These are phyloP conservation scores for Xenopus borealis DNA, from an alignment of 2,113 vertebrate species.

Conservation along the genomic window DNA sequence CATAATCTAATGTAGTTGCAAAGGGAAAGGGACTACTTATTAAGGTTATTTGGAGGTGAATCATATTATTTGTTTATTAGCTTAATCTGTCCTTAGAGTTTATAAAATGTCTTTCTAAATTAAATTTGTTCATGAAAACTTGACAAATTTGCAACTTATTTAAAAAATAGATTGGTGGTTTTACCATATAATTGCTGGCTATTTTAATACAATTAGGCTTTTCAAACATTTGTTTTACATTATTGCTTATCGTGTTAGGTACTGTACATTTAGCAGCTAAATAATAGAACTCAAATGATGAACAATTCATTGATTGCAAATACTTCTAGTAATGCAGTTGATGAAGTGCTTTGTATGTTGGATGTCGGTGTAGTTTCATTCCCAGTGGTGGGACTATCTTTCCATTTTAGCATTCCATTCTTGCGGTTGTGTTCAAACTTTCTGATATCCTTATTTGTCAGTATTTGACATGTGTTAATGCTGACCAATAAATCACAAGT, in stretches of 20 bases:
- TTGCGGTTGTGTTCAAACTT: slow-evolving; percentile 1
- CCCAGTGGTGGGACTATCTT: neutral
- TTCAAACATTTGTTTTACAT: neutral
- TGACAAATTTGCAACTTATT: neutral
- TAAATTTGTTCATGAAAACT: neutral
- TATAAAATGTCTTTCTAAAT: neutral
- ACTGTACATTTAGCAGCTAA: no score
- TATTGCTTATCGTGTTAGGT: neutral
- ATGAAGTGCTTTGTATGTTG: neutral
- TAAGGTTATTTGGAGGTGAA: neutral
- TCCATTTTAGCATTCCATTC: neutral
- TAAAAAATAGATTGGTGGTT: neutral
- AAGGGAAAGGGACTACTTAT: neutral
- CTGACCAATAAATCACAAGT: slow-evolving; percentile 28
- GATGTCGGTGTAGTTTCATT: neutral
- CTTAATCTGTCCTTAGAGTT: neutral
- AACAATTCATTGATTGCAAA: no score
- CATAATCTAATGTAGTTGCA: no score
- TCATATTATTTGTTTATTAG: neutral
- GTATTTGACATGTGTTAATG: slow-evolving; percentile 28
- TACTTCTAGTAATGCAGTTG: neutral
- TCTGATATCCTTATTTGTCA: slow-evolving; percentile 6
- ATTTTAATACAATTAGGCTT: neutral
- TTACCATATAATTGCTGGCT: neutral
- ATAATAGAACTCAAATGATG: no score